Evolutionary conservation across 2,797 vertebrate genomes (phyloP).

Genomic region (Rhyacichthys aspro): DNA sequence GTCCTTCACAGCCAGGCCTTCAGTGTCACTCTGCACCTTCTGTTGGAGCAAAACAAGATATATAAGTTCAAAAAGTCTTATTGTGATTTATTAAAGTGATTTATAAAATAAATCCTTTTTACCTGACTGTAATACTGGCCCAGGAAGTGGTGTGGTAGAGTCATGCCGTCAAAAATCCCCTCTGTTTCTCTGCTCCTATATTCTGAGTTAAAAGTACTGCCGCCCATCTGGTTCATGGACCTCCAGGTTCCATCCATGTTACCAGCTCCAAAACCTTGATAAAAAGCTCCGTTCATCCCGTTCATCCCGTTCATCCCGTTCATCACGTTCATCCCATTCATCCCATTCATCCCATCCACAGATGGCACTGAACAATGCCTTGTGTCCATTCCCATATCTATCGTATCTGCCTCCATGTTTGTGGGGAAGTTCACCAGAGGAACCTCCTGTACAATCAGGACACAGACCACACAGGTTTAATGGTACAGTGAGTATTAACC

Average conservation of each 20-base stretch:
- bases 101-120: constrained; percentile 1
- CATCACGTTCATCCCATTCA: no score
- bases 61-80: background rate
- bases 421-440: constrained; percentile 28
- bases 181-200: constrained; percentile 33
- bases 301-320: no score
- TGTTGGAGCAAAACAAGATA: constrained; percentile 47
- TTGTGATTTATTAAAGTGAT: background rate
- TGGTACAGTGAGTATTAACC: no score
- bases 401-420: background rate
- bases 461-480: background rate
- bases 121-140: constrained; percentile 73
- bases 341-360: no score
- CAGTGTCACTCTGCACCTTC: constrained; percentile 75
- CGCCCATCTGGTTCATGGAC: background rate
- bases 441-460: constrained; percentile 50
- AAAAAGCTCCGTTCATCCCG: background rate
- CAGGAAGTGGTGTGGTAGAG: constrained; percentile 60
- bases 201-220: constrained; percentile 18
- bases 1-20: constrained; percentile 74
- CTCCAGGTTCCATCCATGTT: background rate
- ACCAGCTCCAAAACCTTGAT: background rate
- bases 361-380: no score
- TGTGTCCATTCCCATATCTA: background rate
- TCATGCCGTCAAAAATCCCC: constrained; percentile 54